Conservation (phyloP, 2,113 vertebrate species). For the Piprites chloris region DNA sequence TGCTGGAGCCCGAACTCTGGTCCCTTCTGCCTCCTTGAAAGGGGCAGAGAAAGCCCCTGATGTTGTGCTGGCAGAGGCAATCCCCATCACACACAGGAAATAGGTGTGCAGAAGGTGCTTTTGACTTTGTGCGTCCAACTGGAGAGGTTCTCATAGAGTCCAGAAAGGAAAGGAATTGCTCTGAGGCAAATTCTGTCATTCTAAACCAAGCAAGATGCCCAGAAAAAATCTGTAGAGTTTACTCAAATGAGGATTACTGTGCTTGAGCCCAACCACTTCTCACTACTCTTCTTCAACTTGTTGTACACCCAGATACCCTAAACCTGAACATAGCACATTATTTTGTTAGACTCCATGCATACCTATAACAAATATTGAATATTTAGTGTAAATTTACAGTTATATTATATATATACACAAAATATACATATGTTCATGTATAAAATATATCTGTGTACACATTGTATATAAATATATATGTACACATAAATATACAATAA, state of each 20-base stretch:
- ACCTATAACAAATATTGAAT: background rate
- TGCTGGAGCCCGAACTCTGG: background rate
- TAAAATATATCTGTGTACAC: background rate
- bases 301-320: background rate
- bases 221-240: background rate
- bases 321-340: background rate
- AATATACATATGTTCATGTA: background rate
- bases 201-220: background rate
- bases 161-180: background rate
- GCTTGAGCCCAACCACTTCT: background rate
- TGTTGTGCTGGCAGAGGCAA: background rate
- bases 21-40: background rate
- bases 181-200: background rate
- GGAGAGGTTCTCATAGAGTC: background rate
- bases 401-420: background rate
- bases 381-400: background rate
- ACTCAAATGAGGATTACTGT: background rate
- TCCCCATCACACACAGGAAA: fast-evolving
- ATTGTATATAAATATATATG: background rate
- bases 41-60: background rate
- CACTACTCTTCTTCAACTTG: background rate
- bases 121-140: background rate
- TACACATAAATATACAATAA: background rate
- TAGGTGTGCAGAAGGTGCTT: background rate
- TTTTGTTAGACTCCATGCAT: background rate